Evolutionary conservation across 2,888 invertebrate species (phyloP), one percentile per base, ranked within the genome.

Genomic region (Ecdyonurus torrentis): DNA sequence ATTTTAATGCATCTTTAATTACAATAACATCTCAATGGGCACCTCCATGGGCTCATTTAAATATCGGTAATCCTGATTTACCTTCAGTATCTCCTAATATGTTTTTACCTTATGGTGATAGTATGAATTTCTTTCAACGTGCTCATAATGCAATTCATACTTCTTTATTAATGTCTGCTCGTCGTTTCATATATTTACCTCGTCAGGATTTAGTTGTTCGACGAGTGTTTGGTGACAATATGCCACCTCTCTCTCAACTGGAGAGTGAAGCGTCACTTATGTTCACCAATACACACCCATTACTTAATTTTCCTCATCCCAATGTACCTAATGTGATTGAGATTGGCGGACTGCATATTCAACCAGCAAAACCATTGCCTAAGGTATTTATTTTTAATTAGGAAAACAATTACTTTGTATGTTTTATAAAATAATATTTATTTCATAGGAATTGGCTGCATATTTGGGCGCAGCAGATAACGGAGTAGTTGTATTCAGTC

Each of bases 121-220:
- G n/a, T 37, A 63, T 63, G 63, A 59, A 52, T 63, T 59, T 63
- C 25, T 59, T 37, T 23, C 59, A 63, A 2, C 59, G 63, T 10
- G n/a, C 58, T 2, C 52, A 63, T 2, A 63, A 63, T 25, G 52
- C 59, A 1, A 1, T 63, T 7, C 55, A 55, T 20, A 20, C 55
- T 5, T 5, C 15, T 7, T 20, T 22, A n/a, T n/a, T 22, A 20
- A 5, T 55, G 22, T 7, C 22, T 5, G 55, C 55, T 55, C 55
- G 55, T n/a, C n/a, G n/a, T 7, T 55, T 5, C 15, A 5, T 55
- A 7, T n/a, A 55, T 7, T n/a, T 55, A 5, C 55, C 55, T 55
- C 55, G 55, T 20, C 55, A 55, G 55, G 55, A 55, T n/a, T 5
- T 7, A 7, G 55, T 55, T 5, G 55, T 55, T 22, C 37, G 19